Percentiles rank a stretch among this genome's conserved stretches.
phyloP scores from a whole-genome alignment of 2,113 vertebrate genomes.

The Empidonax traillii region DNA sequence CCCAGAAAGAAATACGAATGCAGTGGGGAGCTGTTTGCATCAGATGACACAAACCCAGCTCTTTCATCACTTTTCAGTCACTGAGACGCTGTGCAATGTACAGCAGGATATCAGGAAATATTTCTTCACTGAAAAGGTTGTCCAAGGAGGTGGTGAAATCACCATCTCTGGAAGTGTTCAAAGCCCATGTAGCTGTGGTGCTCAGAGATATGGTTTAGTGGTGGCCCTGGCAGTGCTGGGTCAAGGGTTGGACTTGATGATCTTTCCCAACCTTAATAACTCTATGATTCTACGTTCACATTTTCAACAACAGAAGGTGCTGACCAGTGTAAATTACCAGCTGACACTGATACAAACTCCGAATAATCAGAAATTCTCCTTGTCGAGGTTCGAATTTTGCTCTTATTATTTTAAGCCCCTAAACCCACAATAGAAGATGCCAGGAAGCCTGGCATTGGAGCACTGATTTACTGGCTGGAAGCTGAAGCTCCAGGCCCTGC shows the following conservation, averaged over 20 bases:
- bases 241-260: background rate
- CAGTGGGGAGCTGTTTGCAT: background rate
- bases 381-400: background rate
- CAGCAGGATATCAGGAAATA: background rate
- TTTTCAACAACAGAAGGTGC: background rate
- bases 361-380: background rate
- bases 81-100: accelerated
- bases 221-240: background rate
- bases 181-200: background rate
- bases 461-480: background rate
- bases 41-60: background rate
- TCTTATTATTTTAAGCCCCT: background rate
- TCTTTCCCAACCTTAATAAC: background rate
- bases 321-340: background rate
- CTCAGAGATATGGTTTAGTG: background rate
- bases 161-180: background rate
- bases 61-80: background rate
- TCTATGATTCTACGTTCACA: background rate
- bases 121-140: background rate
- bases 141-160: background rate
- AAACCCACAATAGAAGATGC: background rate
- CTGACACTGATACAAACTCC: background rate
- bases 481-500: background rate
- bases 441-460: background rate
- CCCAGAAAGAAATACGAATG: background rate